Conservation (phyloP, 2,888 invertebrate genomes). For the Priocnemis perturbator region DNA sequence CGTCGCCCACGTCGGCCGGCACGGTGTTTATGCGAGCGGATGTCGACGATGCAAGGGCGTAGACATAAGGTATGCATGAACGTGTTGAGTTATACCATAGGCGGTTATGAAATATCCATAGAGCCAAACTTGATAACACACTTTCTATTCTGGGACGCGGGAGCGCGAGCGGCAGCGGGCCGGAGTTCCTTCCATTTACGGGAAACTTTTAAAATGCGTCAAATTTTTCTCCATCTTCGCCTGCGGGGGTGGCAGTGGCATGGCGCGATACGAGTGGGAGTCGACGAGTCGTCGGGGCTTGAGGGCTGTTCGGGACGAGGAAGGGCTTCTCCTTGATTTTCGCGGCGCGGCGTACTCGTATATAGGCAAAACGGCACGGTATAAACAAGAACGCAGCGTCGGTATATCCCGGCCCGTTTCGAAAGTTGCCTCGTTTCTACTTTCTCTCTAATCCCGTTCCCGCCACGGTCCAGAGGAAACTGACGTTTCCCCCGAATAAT, state of each 20-base stretch:
- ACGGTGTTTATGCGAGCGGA: slow-evolving; percentile 33
- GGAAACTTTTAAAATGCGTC: slow-evolving; percentile 44
- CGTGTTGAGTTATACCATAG: slow-evolving; percentile 48
- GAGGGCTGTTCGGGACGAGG: neutral
- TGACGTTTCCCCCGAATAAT: no score
- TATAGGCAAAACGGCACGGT: neutral
- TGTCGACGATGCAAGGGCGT: slow-evolving; percentile 21
- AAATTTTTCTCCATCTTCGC: slow-evolving; percentile 29
- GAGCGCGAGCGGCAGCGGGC: slow-evolving; percentile 4
- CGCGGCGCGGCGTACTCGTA: neutral
- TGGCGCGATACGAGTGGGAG: slow-evolving; percentile 1
- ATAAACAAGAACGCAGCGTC: neutral
- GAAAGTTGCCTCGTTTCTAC: neutral
- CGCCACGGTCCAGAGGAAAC: no score
- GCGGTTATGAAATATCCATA: slow-evolving; percentile 54
- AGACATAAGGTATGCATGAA: slow-evolving; percentile 51
- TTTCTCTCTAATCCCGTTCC: neutral
- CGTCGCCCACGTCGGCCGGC: slow-evolving; percentile 16
- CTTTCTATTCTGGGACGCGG: slow-evolving; percentile 38
- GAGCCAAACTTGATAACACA: slow-evolving; percentile 56
- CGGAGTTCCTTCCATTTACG: slow-evolving; percentile 37
- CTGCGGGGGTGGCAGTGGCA: neutral
- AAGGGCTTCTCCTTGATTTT: slow-evolving; percentile 1
- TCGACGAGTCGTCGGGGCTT: slow-evolving; percentile 1
- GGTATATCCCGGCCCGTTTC: neutral